Evolutionary conservation across 2,113 vertebrate genomes (phyloP), one percentile per base, ranked within the genome.

Genomic region (Spizaetus ornatus): DNA sequence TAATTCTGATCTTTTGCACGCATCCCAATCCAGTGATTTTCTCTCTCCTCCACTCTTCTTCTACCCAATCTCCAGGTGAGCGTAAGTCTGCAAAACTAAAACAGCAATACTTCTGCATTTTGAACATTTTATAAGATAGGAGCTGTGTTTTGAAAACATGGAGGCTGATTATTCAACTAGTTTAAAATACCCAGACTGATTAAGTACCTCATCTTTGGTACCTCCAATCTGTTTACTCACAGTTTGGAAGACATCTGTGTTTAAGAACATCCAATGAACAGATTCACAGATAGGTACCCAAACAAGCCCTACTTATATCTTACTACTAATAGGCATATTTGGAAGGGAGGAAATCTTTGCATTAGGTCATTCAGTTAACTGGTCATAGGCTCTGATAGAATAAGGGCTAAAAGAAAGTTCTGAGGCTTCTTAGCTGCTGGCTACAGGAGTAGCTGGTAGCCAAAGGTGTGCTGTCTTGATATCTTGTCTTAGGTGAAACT

Each of bases 401-500:
- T 16, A 67, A 73, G 16, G 9, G 26, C 52, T 77, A 52, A 77
- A 94, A 63, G 47, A 61, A 82, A 92, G 42, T 11, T 63, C 25
- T 74, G 56, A 82, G 15, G 16, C 45, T 84, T 50, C 45, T 71
- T 43, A 63, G 47, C 11, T 82, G 32, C 32, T 82, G 55, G 32
- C 52, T 82, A 29, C 32, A 61, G n/a, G 18, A 79, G n/a, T 20
- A 72, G 8, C n/a, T 76, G 29, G 13, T 67, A 90, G 66, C 26
- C 47, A 45, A 74, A 84, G 29, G 14, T 82, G 38, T 74, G n/a
- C 23, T 69, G 36, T 21, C 47, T 65, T 90, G 13, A 8, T 67
- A 59, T 25, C n/a, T 48, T 58, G 7, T 67, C 27, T 76, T 47
- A 55, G 0, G 0, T 56, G 62, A 76, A 83, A 77, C 1, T 77